These are phyloP conservation scores for Allobates femoralis DNA, from an alignment of 2,797 vertebrate genomes.

Conservation along the genomic window DNA sequence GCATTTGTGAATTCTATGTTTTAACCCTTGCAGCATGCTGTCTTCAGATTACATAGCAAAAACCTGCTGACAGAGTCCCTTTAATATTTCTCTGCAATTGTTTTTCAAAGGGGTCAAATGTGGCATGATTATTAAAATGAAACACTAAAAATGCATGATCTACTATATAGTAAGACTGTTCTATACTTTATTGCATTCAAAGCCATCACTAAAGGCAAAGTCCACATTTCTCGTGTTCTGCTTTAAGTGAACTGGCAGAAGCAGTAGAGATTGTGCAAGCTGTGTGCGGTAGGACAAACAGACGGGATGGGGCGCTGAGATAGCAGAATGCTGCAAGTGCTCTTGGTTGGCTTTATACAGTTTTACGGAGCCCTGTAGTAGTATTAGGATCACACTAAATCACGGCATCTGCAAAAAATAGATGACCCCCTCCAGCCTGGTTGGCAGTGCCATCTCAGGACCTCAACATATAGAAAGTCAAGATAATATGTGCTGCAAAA, in stretches of 20 bases:
- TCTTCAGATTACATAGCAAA: too few relatives aligned
- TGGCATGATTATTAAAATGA: too few relatives aligned
- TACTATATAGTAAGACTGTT: too few relatives aligned
- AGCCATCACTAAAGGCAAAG: too few relatives aligned
- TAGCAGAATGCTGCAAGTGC: not conserved
- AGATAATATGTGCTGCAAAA: not conserved
- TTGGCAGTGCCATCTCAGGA: not conserved
- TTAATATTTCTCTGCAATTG: too few relatives aligned
- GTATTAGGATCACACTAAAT: not conserved
- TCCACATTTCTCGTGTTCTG: not conserved
- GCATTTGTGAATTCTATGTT: too few relatives aligned
- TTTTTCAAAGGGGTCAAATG: too few relatives aligned
- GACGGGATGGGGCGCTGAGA: not conserved
- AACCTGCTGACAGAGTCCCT: too few relatives aligned
- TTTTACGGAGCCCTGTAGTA: not conserved
- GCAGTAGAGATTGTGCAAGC: not conserved
- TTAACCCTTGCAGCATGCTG: too few relatives aligned
- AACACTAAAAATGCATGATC: too few relatives aligned
- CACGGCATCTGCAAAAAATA: not conserved
- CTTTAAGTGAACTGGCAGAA: not conserved
- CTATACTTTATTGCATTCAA: too few relatives aligned
- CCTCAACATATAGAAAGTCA: conserved; percentile 20
- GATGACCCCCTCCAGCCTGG: not conserved
- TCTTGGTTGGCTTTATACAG: not conserved
- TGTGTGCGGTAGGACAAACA: not conserved